A percentile compares a stretch with the other conserved stretches of the same genome.
Conservation (phyloP, 2,888 invertebrate species). For the Trissolcus japonicus region DNA sequence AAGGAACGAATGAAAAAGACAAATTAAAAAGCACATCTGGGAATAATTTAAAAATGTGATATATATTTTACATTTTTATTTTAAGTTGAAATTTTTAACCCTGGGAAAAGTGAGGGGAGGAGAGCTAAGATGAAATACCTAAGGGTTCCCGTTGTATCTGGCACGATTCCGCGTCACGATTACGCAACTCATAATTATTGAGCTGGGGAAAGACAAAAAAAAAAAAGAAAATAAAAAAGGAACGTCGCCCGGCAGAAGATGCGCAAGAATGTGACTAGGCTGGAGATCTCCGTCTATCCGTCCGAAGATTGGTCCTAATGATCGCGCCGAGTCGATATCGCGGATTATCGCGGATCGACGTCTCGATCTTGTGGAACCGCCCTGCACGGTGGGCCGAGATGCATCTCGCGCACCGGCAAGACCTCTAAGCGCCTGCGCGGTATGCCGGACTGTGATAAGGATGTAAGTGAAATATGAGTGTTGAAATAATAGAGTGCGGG, state of each 20-base stretch:
- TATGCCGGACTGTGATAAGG: slow-evolving; percentile 39
- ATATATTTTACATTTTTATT: not conserved
- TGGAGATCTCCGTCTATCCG: not conserved
- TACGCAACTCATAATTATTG: slow-evolving; percentile 67
- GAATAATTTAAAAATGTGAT: no score
- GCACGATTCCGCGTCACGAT: slow-evolving; percentile 65
- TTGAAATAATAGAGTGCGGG: slow-evolving; percentile 49
- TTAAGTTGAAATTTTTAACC: not conserved
- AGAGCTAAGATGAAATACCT: slow-evolving; percentile 55
- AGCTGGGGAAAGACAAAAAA: not conserved
- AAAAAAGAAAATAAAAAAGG: not conserved
- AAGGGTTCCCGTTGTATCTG: slow-evolving; percentile 69
- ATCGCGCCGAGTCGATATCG: slow-evolving; percentile 33
- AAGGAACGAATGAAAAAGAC: no score
- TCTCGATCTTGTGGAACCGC: slow-evolving; percentile 43
- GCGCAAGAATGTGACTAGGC: slow-evolving; percentile 3
- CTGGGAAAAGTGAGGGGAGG: not conserved
- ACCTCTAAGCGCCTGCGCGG: slow-evolving; percentile 26
- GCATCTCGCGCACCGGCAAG: slow-evolving; percentile 7
- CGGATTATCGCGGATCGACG: slow-evolving; percentile 40
- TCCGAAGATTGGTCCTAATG: slow-evolving; percentile 32
- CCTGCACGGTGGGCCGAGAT: slow-evolving; percentile 22
- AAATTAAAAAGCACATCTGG: no score
- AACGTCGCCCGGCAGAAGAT: slow-evolving; percentile 12
- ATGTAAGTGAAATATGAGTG: slow-evolving; percentile 54